phyloP scores from a whole-genome alignment of 2,113 vertebrate species.

The Alligator mississippiensis region DNA sequence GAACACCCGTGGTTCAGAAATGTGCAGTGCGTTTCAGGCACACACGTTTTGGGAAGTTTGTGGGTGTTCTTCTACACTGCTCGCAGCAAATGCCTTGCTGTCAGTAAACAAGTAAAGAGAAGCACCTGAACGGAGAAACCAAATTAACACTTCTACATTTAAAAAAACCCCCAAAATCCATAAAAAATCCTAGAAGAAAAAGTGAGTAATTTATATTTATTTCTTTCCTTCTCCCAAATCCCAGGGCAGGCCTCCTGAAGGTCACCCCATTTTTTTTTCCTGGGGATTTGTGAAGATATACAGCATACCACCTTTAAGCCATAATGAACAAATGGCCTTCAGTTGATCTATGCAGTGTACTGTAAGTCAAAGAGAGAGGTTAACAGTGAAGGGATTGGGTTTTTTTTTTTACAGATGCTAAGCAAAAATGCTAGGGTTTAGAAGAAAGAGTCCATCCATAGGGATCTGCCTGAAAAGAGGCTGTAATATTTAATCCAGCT shows the following conservation, averaged over 20 bases:
- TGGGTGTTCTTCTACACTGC: neutral
- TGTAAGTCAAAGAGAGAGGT: neutral
- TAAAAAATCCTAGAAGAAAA: neutral
- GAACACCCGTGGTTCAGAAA: neutral
- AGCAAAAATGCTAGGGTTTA: neutral
- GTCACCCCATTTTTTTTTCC: neutral
- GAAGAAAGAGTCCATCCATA: neutral
- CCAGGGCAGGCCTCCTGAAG: neutral
- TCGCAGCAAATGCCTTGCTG: neutral
- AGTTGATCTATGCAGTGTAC: neutral
- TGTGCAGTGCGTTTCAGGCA: rapidly evolving
- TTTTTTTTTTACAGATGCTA: neutral
- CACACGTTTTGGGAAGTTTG: neutral
- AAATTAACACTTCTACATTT: neutral
- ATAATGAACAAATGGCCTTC: neutral
- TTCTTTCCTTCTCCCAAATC: neutral
- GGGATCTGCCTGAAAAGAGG: neutral
- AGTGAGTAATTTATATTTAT: neutral
- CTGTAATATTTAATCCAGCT: neutral
- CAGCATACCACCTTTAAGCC: neutral
- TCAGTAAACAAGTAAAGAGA: neutral
- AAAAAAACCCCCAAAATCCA: neutral
- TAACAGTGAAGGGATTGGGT: neutral
- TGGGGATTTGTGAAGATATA: neutral
- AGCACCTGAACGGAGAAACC: neutral